phyloP scores from a whole-genome alignment of 2,888 invertebrate species.

The Clitarchus hookeri region DNA sequence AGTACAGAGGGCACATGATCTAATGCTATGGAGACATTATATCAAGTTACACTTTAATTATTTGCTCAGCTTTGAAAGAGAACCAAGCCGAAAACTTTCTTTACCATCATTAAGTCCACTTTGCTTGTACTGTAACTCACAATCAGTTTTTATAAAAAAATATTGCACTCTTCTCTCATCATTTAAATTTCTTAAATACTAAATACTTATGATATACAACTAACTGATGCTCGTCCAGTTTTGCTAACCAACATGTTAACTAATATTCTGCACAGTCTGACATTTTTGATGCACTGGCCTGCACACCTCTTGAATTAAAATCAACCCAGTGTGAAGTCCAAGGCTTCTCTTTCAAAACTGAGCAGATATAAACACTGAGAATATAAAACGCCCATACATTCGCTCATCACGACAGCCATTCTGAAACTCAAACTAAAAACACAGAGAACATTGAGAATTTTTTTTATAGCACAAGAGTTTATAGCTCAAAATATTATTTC shows the following conservation, averaged over 20 bases:
- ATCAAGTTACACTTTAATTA: slow-evolving; percentile 4
- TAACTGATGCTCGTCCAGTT: slow-evolving; percentile 1
- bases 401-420: background rate
- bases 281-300: background rate
- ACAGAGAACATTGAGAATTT: background rate
- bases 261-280: background rate
- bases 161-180: background rate
- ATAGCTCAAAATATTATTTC: background rate
- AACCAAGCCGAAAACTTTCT: background rate
- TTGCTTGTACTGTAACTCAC: background rate
- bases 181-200: background rate
- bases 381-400: background rate
- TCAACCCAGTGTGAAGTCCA: background rate
- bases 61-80: slow-evolving; percentile 9
- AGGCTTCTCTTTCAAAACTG: background rate
- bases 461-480: background rate
- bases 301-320: background rate
- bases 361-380: background rate
- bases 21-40: slow-evolving; percentile 4
- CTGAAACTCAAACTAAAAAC: background rate
- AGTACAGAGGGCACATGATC: slow-evolving; percentile 33
- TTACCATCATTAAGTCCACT: background rate
- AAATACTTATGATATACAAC: background rate
- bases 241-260: background rate
- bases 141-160: slow-evolving; percentile 23